Conservation (phyloP, 2,797 vertebrate species). For the Bovichtus diacanthus region DNA sequence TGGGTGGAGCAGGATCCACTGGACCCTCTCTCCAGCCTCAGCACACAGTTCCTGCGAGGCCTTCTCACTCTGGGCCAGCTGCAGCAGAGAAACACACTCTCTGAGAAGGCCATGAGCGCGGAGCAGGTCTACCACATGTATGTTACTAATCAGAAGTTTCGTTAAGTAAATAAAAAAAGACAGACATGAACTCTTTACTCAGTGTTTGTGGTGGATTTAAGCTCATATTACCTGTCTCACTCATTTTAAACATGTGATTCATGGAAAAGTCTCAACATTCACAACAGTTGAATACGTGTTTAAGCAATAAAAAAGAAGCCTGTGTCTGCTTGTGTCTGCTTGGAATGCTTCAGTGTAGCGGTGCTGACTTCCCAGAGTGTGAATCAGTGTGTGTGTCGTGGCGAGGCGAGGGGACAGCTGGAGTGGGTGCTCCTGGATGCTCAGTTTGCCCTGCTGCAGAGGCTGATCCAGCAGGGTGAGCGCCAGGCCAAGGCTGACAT, state of each 20-base stretch:
- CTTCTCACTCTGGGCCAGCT: slow-evolving; percentile 76
- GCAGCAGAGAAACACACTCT: slow-evolving; percentile 57
- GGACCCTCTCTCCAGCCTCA: slow-evolving; percentile 72
- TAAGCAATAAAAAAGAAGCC: background rate
- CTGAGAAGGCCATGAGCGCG: slow-evolving; percentile 62
- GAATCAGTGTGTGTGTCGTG: slow-evolving; percentile 77
- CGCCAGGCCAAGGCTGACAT: slow-evolving; percentile 1
- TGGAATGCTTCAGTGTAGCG: slow-evolving; percentile 64
- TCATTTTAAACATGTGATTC: background rate
- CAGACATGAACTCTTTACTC: background rate
- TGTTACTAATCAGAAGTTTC: slow-evolving; percentile 30
- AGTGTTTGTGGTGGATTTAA: background rate
- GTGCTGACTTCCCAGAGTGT: slow-evolving; percentile 77
- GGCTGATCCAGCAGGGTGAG: slow-evolving; percentile 71
- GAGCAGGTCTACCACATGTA: slow-evolving; percentile 81
- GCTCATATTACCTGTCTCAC: background rate
- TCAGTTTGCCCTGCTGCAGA: slow-evolving; percentile 80
- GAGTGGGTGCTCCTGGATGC: slow-evolving; percentile 80
- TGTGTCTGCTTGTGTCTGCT: slow-evolving; percentile 32
- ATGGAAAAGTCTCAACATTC: slow-evolving; percentile 22
- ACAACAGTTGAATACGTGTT: slow-evolving; percentile 7
- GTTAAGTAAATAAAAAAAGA: background rate
- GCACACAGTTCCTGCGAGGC: slow-evolving; percentile 76
- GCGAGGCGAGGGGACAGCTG: slow-evolving; percentile 78
- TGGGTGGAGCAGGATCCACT: slow-evolving; percentile 52